Evolutionary conservation across 1,140 invertebrate genomes (phyloP).

Genomic region (Thaumatotibia leucotreta): DNA sequence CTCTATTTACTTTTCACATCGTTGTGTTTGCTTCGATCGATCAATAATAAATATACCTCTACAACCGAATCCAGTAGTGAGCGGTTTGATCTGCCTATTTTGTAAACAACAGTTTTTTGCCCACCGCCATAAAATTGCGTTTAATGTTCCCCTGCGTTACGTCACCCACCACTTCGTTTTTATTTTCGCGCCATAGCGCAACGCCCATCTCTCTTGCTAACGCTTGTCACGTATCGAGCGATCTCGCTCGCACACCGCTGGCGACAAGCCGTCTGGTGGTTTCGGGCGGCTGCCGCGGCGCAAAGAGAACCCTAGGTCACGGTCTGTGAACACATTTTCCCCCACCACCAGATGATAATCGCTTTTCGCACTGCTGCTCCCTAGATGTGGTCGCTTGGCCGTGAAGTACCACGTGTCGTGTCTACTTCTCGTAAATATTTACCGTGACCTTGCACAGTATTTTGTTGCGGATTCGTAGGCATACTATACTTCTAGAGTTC

Average conservation of each 20-base stretch:
- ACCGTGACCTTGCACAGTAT: conserved; percentile 12
- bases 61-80: not conserved
- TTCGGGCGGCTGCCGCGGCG: conserved; percentile 46
- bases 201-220: conserved; percentile 38
- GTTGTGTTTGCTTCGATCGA: not conserved
- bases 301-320: conserved; percentile 66
- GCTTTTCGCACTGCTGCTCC: conserved; percentile 11
- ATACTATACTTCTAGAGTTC: not conserved
- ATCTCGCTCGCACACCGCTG: conserved; percentile 46
- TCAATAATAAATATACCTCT: not conserved
- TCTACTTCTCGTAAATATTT: conserved; percentile 9
- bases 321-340: conserved; percentile 59
- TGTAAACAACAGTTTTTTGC: conserved; percentile 24
- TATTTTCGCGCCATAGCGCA: conserved; percentile 50
- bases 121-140: conserved; percentile 40
- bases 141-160: conserved; percentile 42
- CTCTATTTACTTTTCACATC: not conserved
- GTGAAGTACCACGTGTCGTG: conserved; percentile 4
- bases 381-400: conserved; percentile 5
- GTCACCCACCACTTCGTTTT: conserved; percentile 52
- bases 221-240: conserved; percentile 25
- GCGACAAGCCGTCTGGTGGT: conserved; percentile 71
- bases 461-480: not conserved
- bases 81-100: conserved; percentile 7
- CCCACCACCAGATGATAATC: conserved; percentile 15